Base-by-base conservation (phyloP, 2,888 invertebrate species). In the Eilema griseolum region DNA sequence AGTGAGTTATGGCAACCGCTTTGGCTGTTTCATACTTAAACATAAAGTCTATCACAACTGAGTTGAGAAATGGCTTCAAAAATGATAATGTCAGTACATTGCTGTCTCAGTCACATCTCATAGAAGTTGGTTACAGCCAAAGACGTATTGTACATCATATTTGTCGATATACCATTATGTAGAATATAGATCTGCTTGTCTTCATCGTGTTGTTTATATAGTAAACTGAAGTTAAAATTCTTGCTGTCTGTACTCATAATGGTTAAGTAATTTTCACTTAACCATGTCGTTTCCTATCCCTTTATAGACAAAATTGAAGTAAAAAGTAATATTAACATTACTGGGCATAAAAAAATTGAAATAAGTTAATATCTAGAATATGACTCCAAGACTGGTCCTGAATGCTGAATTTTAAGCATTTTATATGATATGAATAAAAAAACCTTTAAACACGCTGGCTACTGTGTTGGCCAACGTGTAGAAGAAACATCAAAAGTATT, bases 181-280 rank as follows among this genome's bases (percentile, higher is more conserved):
- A 81, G 74, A 77, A 77, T 11, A 67, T 77, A 79, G 81, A 81
- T 81, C 83, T 83, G 79, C 62, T 70, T 67, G 61, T 16, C 12
- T 52, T 56, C 23, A 65, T 67, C 62, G 2, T 67, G 8, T 24
- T 23, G 20, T 64, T 28, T 2, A 26, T 28, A 26, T 20, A 41
- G 23, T 26, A n/a, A 59, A 59, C 20, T 4, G 16, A 26, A 59
- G 59, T 26, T 26, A 26, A 12, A 59, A 52, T 52, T 52, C 52
- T 52, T 52, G 8, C 10, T 52, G 7, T 46, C 12, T 14, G n/a
- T 23, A n/a, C 61, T 23, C 31, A n/a, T 61, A 61, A 33, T 28
- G 61, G 31, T 14, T n/a, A 31, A 61, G 23, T 33, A 33, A 11
- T 23, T 61, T 61, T 12, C 12, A 33, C n/a, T 33, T 33, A 33